Conservation (phyloP, 2,113 vertebrate genomes). For the Colius striatus region DNA sequence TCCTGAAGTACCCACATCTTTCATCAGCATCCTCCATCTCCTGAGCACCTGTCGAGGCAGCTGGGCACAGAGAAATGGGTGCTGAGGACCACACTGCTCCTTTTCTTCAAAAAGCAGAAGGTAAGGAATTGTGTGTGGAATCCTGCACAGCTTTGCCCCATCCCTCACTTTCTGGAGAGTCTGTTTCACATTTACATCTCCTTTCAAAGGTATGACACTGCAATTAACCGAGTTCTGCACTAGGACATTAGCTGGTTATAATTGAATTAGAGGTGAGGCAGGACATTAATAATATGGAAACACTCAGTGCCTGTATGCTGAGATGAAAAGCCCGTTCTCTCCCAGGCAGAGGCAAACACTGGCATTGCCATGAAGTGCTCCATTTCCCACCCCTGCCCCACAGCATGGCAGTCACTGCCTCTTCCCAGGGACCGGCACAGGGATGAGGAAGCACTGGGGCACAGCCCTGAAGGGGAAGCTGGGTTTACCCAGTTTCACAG, state of each 20-base stretch:
- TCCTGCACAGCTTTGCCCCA: neutral
- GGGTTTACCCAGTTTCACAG: neutral
- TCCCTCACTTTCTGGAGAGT: neutral
- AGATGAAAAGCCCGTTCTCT: neutral
- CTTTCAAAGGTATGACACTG: slow-evolving; percentile 19
- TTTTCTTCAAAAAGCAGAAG: neutral
- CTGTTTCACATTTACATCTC: neutral
- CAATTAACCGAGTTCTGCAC: neutral
- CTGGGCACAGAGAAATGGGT: neutral
- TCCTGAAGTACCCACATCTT: neutral
- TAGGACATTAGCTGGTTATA: slow-evolving; percentile 1
- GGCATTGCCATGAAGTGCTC: neutral
- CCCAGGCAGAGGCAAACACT: neutral
- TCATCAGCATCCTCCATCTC: neutral
- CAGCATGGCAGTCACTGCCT: accelerated
- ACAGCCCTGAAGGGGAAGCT: accelerated
- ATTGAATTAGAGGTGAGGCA: slow-evolving; percentile 16
- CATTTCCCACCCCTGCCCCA: neutral
- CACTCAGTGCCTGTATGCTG: neutral
- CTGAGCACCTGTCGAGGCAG: neutral
- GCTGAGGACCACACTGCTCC: neutral
- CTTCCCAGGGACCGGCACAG: accelerated
- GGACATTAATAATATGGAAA: neutral
- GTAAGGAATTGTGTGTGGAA: neutral
- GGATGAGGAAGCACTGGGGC: neutral